Base-by-base conservation (phyloP, 2,888 invertebrate genomes). In the Tiliacea citrago region DNA sequence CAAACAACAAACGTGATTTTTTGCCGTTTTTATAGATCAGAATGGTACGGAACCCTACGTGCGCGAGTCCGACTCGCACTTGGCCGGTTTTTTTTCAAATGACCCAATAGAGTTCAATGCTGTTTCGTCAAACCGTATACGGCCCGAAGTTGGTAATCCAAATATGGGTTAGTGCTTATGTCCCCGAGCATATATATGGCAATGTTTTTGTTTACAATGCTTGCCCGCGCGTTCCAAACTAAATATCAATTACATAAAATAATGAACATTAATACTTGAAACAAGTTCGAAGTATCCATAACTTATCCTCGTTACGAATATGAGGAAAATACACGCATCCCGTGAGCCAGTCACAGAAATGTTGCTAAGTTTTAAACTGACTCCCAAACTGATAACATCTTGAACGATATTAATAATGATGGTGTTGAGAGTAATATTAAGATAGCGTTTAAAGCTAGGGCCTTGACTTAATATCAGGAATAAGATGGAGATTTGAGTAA, bases 281-380 rank as follows among this genome's bases (percentile, higher is more conserved):
- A 82, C 78, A 29, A 53, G 51, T 49, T 21, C 42, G 47, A 65
- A 42, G 58, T 47, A 39, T 21, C 75, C 18, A 24, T 60, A 53
- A 47, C 16, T 79, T 79, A 82, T 79, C 66, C 79, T 77, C 24
- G 16, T 79, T 77, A 47, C 45, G n/a, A 58, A 21, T 21, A 75
- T 51, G 47, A 83, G 81, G 84, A 83, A 83, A 81, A 81, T 47
- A 49, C 18, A 16, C 13, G 47, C 45, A 77, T 67, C 66, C 83
- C 42, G 78, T 70, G 24, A 62, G 35, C 63, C 18, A 39, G 68
- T 49, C 63, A 75, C 62, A 75, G 81, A 81, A 55, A 57, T 63
- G 49, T 65, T n/a, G 60, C 53, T 24, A 55, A 55, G 49, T 80
- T 80, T 16, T 49, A 24, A 60, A 65, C 29, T 42, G 53, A 29